Conservation (phyloP, 2,888 invertebrate species). For the Drosophila peninsularis region DNA sequence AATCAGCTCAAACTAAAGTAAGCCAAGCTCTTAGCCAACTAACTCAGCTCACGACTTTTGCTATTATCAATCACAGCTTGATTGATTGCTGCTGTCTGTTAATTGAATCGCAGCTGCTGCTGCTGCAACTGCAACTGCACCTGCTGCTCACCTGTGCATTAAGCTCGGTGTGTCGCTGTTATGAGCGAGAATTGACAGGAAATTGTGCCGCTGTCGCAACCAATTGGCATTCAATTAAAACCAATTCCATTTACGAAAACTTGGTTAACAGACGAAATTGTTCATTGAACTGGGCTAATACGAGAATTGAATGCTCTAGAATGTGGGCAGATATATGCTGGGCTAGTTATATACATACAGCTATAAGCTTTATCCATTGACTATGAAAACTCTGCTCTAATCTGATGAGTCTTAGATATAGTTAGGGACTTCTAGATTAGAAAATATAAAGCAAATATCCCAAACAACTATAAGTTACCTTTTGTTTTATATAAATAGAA, state of each 20-base stretch:
- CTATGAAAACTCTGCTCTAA: too few species aligned
- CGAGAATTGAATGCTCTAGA: not conserved
- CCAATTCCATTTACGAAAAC: constrained; percentile 45
- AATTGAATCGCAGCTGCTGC: constrained; percentile 58
- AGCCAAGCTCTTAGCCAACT: not conserved
- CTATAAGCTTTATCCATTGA: not conserved
- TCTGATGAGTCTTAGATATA: not conserved
- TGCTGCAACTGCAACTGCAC: constrained; percentile 5
- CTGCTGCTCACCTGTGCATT: constrained; percentile 29
- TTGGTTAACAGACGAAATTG: constrained; percentile 7
- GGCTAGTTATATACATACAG: not conserved
- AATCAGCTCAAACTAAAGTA: not conserved
- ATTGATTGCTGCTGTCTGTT: constrained; percentile 38
- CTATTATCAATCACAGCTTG: constrained; percentile 19
- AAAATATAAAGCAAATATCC: not conserved
- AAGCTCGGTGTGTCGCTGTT: constrained; percentile 16
- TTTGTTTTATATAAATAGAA: not conserved
- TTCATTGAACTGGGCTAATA: too few species aligned
- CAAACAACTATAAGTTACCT: not conserved
- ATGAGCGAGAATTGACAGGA: constrained; percentile 54
- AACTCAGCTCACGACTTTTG: not conserved
- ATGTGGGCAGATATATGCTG: not conserved
- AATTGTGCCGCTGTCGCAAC: constrained; percentile 59
- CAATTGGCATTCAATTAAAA: constrained; percentile 68
- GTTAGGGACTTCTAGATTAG: too few species aligned